Percentiles rank a stretch among this genome's conserved stretches.
These are phyloP conservation scores for Salvator merianae DNA, from an alignment of 2,113 vertebrate species.

Conservation along the genomic window DNA sequence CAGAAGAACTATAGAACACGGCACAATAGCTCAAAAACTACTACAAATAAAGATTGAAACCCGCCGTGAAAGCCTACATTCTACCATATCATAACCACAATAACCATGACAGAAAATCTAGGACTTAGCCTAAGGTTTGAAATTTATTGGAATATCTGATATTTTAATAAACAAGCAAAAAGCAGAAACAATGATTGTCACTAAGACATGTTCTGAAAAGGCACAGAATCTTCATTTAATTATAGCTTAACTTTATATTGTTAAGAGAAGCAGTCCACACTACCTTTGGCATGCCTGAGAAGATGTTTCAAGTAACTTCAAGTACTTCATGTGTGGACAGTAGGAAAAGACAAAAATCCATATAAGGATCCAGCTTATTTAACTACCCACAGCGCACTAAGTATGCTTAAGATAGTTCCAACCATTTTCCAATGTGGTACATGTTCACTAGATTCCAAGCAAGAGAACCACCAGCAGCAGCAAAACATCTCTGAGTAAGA, in stretches of 20 bases:
- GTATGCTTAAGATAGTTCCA: not conserved
- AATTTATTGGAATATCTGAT: not conserved
- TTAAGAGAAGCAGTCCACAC: not conserved
- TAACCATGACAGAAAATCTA: not conserved
- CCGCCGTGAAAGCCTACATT: too few species aligned
- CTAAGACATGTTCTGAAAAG: conserved; percentile 34
- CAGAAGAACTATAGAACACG: too few species aligned
- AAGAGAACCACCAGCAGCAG: not conserved
- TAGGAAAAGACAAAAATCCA: not conserved
- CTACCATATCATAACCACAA: not conserved
- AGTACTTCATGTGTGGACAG: not conserved
- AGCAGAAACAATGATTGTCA: conserved; percentile 19
- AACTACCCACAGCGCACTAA: not conserved
- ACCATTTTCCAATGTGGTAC: not conserved
- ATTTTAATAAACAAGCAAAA: not conserved
- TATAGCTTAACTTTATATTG: not conserved
- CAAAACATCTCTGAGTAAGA: not conserved
- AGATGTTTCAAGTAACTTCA: not conserved
- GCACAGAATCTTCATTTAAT: not conserved
- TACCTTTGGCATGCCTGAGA: not conserved
- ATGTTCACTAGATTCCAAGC: not conserved
- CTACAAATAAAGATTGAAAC: too few species aligned
- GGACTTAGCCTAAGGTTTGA: conserved; percentile 13
- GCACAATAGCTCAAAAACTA: too few species aligned
- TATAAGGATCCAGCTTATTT: not conserved